Evolutionary conservation across 2,888 invertebrate species (phyloP).

Genomic region (Odontothrips loti): DNA sequence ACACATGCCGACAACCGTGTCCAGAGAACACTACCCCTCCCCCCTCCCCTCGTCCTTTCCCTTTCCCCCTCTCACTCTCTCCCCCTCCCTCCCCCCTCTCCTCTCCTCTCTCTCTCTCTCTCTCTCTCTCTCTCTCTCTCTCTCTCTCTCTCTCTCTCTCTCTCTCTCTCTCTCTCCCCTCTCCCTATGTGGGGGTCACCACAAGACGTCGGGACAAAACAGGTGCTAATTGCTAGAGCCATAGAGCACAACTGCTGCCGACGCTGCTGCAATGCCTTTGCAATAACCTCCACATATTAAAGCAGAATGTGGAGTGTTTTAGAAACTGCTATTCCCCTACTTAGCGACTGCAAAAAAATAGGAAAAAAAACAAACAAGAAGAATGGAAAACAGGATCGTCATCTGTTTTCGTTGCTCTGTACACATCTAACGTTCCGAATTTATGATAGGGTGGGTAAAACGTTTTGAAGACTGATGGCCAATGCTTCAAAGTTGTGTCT

Average conservation of each 20-base stretch:
- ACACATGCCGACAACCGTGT: background rate
- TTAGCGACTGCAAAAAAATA: background rate
- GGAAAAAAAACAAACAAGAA: background rate
- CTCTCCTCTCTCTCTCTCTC: background rate
- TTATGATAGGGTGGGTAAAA: no score
- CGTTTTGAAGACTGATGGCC: no score
- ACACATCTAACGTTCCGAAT: no score
- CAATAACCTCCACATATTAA: no score
- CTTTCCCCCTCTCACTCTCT: background rate
- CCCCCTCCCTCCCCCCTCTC: background rate
- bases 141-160: background rate
- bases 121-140: background rate
- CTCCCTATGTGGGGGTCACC: background rate
- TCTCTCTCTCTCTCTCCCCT: background rate
- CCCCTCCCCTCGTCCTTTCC: background rate
- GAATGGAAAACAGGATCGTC: no score
- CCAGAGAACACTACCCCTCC: background rate
- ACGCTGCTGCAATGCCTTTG: no score
- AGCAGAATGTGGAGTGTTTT: no score
- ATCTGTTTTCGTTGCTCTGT: no score
- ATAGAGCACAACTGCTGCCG: background rate
- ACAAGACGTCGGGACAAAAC: background rate
- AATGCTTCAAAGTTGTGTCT: no score
- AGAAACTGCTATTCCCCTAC: no score
- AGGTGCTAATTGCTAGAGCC: constrained; percentile 16